phyloP scores from a whole-genome alignment of 2,888 invertebrate genomes.

The Cataglyphis albicans region DNA sequence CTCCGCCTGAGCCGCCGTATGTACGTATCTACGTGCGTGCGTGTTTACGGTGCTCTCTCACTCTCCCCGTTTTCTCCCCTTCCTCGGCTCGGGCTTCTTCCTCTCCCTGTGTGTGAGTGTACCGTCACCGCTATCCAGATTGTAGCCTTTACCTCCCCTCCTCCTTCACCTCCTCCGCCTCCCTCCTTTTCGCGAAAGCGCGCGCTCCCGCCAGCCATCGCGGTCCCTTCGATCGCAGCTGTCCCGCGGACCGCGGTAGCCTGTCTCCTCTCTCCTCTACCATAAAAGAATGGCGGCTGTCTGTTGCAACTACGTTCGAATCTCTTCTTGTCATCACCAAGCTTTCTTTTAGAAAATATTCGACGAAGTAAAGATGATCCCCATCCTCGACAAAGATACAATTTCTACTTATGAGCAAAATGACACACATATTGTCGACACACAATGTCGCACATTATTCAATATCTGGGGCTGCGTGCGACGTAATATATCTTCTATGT shows the following conservation, averaged over 20 bases:
- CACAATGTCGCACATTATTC: neutral
- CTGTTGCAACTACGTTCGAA: too few species aligned
- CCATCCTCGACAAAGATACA: neutral
- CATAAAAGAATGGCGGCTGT: constrained; percentile 46
- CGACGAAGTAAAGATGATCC: neutral
- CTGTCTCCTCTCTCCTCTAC: neutral
- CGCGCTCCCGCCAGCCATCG: constrained; percentile 44
- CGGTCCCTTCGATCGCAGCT: constrained; percentile 78
- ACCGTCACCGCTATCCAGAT: constrained; percentile 31
- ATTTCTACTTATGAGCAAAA: neutral
- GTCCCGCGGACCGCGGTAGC: constrained; percentile 52
- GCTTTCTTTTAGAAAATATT: neutral
- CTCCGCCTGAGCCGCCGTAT: neutral
- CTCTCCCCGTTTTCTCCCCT: constrained; percentile 55
- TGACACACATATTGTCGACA: too few species aligned
- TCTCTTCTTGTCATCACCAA: neutral
- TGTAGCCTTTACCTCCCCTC: constrained; percentile 49
- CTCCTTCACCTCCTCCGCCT: constrained; percentile 33
- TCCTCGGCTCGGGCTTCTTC: constrained; percentile 51
- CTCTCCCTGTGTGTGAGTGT: constrained; percentile 36
- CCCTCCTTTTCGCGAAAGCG: constrained; percentile 57
- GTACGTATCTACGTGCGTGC: constrained; percentile 13
- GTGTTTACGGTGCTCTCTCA: constrained; percentile 64
- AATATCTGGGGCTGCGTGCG: neutral
- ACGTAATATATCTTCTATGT: too few species aligned